Evolutionary conservation across 2,888 invertebrate genomes (phyloP), one percentile per base, ranked within the genome.

Genomic region (Philhelius pedissequus): DNA sequence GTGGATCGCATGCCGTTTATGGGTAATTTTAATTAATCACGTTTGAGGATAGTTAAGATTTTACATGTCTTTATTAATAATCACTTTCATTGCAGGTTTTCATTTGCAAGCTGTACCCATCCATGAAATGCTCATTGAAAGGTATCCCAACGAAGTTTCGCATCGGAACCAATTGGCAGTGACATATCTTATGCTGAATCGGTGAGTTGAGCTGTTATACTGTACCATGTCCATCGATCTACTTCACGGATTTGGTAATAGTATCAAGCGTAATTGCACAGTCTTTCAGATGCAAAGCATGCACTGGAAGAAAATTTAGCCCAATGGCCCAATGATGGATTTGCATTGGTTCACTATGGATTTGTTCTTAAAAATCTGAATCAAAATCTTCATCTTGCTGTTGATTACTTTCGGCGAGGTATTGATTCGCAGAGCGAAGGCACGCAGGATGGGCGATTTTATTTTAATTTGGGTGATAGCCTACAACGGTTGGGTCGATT

Each of bases 391-490:
- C 92, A 93, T 50, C 93, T 93, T 87, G 95, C 96, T 0, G 93
- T 95, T 0, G 90, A 93, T 0, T 94, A 94, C 86, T 92, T 98
- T 88, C 91, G 92, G 62, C 93, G 92, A 88, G 97, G 97, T 2
- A 93, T 98, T 62, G 93, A 93, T n/a, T 94, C 94, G 0, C 92
- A 93, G 86, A 93, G 92, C 3, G 92, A 93, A 1, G 95, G 96
- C 0, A 96, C 96, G 0, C 93, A 94, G 69, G 96, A 97, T 90
- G 95, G 96, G 0, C 93, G 96, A 54, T 97, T 97, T 92, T 97
- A 94, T 90, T 96, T 96, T 89, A 96, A 96, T 88, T 92, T 97
- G 13, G 97, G 97, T 1, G 97, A 98, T 90, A 95, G 96, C 0
- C 92, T 96, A 13, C 92, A 94, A 43, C 92, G 96, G 48, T 91